Conservation (phyloP, 2,888 invertebrate species). For the Lepidochrysops patricia region DNA sequence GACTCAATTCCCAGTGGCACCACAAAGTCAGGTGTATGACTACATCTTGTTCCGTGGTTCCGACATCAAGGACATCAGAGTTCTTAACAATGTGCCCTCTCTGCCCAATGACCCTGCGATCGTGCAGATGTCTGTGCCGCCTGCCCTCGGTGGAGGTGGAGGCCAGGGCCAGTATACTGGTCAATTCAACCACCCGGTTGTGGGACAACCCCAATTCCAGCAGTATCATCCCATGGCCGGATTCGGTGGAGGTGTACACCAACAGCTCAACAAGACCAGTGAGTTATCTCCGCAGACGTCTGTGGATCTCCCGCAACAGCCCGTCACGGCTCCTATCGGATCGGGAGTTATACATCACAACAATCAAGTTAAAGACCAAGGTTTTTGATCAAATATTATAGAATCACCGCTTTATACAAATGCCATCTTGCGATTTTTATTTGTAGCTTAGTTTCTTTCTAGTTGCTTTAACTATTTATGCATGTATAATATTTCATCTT, state of each 20-base stretch:
- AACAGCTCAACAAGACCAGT: constrained; percentile 68
- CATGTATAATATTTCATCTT: neutral
- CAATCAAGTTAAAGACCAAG: constrained; percentile 75
- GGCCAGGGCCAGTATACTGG: constrained; percentile 76
- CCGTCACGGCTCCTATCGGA: constrained; percentile 57
- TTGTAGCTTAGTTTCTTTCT: constrained; percentile 13
- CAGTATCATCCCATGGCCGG: constrained; percentile 71
- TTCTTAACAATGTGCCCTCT: constrained; percentile 90
- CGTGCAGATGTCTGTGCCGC: constrained; percentile 89
- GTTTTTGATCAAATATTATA: constrained; percentile 46
- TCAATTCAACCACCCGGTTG: constrained; percentile 82
- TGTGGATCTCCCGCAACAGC: constrained; percentile 51
- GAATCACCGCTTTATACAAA: constrained; percentile 48
- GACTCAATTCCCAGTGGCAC: constrained; percentile 94
- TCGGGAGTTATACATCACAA: constrained; percentile 61
- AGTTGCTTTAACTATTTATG: neutral
- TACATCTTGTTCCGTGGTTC: constrained; percentile 98
- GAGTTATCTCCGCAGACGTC: constrained; percentile 69
- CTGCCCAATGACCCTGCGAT: constrained; percentile 98
- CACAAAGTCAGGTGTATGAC: constrained; percentile 98
- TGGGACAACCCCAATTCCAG: constrained; percentile 72
- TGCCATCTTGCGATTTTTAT: constrained; percentile 66
- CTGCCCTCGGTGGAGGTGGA: constrained; percentile 77
- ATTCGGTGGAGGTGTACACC: constrained; percentile 63
- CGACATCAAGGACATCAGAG: constrained; percentile 98